Evolutionary conservation across 2,888 invertebrate genomes (phyloP), one percentile per base, ranked within the genome.

Genomic region (Nephrocerus scutellatus): DNA sequence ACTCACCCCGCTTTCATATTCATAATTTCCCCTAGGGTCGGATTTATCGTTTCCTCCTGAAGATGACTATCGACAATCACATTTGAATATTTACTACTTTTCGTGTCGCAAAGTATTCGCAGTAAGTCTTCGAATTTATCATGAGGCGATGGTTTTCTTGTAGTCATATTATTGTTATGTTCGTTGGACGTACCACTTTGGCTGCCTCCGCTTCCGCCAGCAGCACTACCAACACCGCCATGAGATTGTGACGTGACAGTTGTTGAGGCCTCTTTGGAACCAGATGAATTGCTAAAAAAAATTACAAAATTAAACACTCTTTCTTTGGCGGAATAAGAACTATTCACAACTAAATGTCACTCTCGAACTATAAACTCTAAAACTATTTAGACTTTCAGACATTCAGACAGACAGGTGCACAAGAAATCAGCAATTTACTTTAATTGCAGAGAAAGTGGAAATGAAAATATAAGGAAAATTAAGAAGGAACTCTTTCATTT

Each of bases 1-100:
- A 55, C 70, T 68, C 54, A 74, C 74, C 69, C 66, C 29, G 64
- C 52, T 48, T 60, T 57, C 23, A 72, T 59, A 39, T 68, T 77
- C 56, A 80, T 78, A 64, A 85, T 66, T 53, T 83, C 79, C 0
- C 75, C 81, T 41, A 88, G 72, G 4, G 79, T 79, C 1, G 84
- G 85, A 63, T 84, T 84, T 44, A 78, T 64, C 9, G 50, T 39
- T 25, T 44, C 44, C 43, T 77, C 76, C 29, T 75, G 71, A 49
- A 76, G 75, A 30, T 71, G 69, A 42, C 66, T 69, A 43, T 69
- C 70, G 41, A 68, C 57, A 25, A 74, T 57, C 10, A 73, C 72
- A 44, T 65, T 65, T 6, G 54, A 44, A 35, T 61, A 62, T 32
- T 60, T 60, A 23, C 51, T 51, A 42, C 50, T 53, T 3, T 54